Base-by-base conservation (phyloP, 2,113 vertebrate species). In the Chaenogobius annularis region DNA sequence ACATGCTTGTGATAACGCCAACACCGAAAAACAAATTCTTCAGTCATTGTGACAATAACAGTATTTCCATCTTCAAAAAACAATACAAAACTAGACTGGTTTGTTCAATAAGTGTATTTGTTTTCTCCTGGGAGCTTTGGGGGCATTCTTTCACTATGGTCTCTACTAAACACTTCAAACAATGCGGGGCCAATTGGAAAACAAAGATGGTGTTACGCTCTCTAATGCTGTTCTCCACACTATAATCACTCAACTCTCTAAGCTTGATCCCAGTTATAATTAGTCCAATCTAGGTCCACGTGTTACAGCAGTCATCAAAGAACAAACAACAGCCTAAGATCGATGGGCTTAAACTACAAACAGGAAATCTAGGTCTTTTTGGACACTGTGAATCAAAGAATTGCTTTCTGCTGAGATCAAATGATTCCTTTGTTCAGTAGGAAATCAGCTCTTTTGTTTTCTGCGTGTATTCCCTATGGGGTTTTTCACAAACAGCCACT, bases 251-350 rank as follows among this genome's bases (percentile, higher is more conserved):
- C 2, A 22, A 20, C 44, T 66, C 64, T 66, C n/a, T 47, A 23
- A 9, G 44, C 64, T 23, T 73, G 74, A 79, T 67, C 59, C 59
- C 44, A 69, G 55, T 65, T 73, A 56, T 70, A 73, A 80, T 78
- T 82, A 69, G 65, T 73, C 54, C 68, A 66, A 84, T 81, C 43
- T 66, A 26, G 31, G 56, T 70, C 48, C 20, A 70, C 20, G 10
- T 71, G 54, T 62, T 62, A 69, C 43, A 64, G 55, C 73, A 70
- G 77, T 71, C 54, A 76, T 83, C 50, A 82, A 70, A 85, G 50
- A 44, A 46, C 37, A 79, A 62, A 62, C 26, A 77, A 37, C 43
- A 22, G 55, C 20, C 72, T 35, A 40, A 71, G 56, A 80, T 66
- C 0, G 13, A 8, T 66, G 22, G 43, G 37, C 14, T 20, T 4